Evolutionary conservation across 2,113 vertebrate genomes (phyloP).

Genomic region (Trematomus loennbergii): DNA sequence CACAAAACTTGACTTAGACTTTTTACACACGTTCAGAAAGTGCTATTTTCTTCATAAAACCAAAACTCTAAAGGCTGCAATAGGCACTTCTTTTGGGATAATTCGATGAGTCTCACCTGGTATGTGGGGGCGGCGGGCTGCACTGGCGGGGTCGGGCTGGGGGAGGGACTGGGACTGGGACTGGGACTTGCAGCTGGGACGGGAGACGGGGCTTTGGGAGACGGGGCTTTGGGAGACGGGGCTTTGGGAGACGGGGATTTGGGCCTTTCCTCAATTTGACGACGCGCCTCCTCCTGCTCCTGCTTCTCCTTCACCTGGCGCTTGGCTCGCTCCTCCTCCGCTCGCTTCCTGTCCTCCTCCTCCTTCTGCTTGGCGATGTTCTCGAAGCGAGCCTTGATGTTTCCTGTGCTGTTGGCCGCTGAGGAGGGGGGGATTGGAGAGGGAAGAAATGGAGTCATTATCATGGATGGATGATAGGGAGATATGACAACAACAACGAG

Average conservation of each 20-base stretch:
- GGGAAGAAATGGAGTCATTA: neutral
- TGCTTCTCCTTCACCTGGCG: conserved; percentile 88
- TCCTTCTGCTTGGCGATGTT: conserved; percentile 94
- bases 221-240: conserved; percentile 81
- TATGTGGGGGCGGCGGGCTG: conserved; percentile 35
- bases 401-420: conserved; percentile 89
- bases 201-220: conserved; percentile 82
- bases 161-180: conserved; percentile 58
- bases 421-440: neutral
- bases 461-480: no score
- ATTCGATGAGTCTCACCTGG: no score
- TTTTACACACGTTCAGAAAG: no score
- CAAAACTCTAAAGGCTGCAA: no score
- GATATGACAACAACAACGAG: no score
- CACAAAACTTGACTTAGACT: no score
- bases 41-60: no score
- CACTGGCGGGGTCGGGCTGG: conserved; percentile 73
- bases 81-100: no score
- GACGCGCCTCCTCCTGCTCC: conserved; percentile 91
- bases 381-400: conserved; percentile 96
- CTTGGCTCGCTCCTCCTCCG: conserved; percentile 88
- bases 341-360: conserved; percentile 89
- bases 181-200: conserved; percentile 55
- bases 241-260: conserved; percentile 82
- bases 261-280: conserved; percentile 82